Conservation (phyloP, 2,797 vertebrate genomes). For the Tiaroga cobitis region DNA sequence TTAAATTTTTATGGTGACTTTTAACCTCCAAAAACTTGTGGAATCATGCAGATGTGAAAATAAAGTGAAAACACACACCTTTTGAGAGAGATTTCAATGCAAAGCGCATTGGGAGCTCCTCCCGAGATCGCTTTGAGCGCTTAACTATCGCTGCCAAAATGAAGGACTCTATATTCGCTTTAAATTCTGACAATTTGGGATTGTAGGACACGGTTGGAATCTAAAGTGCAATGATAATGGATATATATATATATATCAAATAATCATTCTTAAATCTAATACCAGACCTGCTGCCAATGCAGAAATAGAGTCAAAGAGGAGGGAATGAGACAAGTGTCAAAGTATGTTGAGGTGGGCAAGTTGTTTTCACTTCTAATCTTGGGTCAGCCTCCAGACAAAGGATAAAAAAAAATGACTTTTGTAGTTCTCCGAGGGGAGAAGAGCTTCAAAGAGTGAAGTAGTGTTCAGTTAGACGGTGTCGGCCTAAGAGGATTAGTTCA, state of each 20-base stretch:
- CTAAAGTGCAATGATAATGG: neutral
- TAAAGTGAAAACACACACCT: neutral
- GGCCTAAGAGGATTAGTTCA: constrained; percentile 26
- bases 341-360: neutral
- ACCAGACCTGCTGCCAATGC: neutral
- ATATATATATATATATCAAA: neutral
- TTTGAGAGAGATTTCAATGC: neutral
- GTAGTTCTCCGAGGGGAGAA: constrained; percentile 22
- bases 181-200: neutral
- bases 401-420: constrained; percentile 7
- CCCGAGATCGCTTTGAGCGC: neutral
- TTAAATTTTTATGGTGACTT: neutral
- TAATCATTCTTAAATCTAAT: neutral
- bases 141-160: neutral
- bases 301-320: neutral
- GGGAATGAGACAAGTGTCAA: neutral
- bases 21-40: neutral
- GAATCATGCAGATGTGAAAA: neutral
- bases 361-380: constrained; percentile 25
- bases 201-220: neutral
- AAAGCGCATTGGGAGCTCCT: neutral
- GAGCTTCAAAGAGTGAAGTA: constrained; percentile 3
- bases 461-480: neutral
- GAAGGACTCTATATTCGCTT: neutral
- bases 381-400: constrained; percentile 31